phyloP scores from a whole-genome alignment of 2,113 vertebrate species.

The Oreochromis spilurus region DNA sequence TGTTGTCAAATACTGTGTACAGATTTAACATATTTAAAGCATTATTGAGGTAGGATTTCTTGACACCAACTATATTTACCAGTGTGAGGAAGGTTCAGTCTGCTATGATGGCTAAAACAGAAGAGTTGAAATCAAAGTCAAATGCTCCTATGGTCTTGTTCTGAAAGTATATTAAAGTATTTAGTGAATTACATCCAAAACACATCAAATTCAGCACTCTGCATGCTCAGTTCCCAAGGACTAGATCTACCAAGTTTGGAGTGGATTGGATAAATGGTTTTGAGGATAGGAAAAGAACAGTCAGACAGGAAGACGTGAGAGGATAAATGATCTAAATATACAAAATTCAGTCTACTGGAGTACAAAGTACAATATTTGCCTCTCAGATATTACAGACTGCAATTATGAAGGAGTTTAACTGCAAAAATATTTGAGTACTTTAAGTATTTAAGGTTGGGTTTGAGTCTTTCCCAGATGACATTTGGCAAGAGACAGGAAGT shows the following conservation, averaged over 20 bases:
- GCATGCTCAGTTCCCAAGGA: neutral
- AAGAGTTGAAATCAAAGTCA: neutral
- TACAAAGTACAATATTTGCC: neutral
- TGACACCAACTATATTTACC: neutral
- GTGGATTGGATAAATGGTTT: neutral
- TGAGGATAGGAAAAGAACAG: neutral
- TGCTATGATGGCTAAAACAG: neutral
- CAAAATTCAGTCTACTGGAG: neutral
- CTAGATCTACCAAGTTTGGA: rapidly evolving
- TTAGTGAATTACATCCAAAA: neutral
- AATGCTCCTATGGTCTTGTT: neutral
- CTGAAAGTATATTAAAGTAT: neutral
- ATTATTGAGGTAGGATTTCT: neutral
- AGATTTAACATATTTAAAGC: neutral
- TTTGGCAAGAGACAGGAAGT: neutral
- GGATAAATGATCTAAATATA: neutral
- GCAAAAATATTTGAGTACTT: neutral
- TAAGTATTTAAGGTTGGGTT: neutral
- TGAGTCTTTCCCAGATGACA: rapidly evolving
- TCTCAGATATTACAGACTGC: neutral
- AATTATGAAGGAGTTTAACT: neutral
- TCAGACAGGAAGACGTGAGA: neutral
- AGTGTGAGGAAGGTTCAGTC: neutral
- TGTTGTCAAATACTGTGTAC: neutral
- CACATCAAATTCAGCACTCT: rapidly evolving